Conservation (phyloP, 37 sponge, comb jelly and placozoan species). For the Corticium candelabrum region DNA sequence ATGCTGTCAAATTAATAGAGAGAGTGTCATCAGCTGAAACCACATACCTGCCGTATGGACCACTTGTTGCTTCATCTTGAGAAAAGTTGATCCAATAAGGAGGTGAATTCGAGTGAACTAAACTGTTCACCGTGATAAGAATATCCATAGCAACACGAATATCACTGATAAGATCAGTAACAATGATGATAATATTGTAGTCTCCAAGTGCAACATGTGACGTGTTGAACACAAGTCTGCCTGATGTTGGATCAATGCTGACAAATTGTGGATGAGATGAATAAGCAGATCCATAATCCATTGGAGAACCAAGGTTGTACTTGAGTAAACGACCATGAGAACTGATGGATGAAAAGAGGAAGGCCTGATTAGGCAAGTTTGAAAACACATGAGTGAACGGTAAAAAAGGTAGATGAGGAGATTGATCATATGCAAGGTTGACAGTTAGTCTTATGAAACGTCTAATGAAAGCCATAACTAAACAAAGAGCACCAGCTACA, state of each 20-base stretch:
- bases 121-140: not conserved
- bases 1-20: slow-evolving; percentile 16
- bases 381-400: not conserved
- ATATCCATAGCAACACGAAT: slow-evolving; percentile 17
- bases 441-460: not conserved
- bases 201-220: slow-evolving; percentile 35
- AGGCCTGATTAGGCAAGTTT: not conserved
- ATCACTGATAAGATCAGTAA: slow-evolving; percentile 37
- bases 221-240: slow-evolving; percentile 58
- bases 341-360: not conserved
- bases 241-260: slow-evolving; percentile 34
- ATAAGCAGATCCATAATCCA: not conserved
- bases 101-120: not conserved
- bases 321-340: not conserved
- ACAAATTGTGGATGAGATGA: slow-evolving; percentile 17
- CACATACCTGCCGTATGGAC: too few relatives aligned
- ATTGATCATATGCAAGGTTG: not conserved
- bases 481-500: too few relatives aligned
- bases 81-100: not conserved
- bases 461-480: too few relatives aligned
- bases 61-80: not conserved
- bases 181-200: slow-evolving; percentile 47
- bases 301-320: not conserved
- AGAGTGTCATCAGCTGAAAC: slow-evolving; percentile 1
- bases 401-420: not conserved